Percentiles rank a stretch among this genome's conserved stretches.
These are phyloP conservation scores for Sebastiscus tertius DNA, from an alignment of 2,797 vertebrate genomes.

Conservation along the genomic window DNA sequence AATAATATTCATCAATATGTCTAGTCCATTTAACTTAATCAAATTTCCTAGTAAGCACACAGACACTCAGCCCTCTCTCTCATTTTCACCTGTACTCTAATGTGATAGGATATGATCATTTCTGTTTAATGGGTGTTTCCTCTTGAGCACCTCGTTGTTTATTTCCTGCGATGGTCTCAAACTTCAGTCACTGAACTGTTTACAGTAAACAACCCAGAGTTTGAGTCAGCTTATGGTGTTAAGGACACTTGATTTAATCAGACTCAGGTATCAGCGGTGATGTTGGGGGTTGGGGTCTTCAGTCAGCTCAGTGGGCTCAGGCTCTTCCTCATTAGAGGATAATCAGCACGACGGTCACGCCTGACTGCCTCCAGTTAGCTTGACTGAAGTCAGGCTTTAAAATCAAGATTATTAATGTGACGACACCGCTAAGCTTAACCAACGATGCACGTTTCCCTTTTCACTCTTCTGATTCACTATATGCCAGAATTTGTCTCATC, in stretches of 20 bases:
- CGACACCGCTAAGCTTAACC: background rate
- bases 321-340: conserved; percentile 32
- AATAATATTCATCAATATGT: background rate
- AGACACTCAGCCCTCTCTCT: background rate
- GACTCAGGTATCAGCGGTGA: background rate
- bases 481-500: background rate
- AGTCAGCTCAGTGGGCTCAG: conserved; percentile 4
- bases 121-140: conserved; percentile 27
- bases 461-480: background rate
- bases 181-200: conserved; percentile 3
- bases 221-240: background rate
- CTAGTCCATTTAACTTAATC: background rate
- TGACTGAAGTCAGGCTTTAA: conserved; percentile 22
- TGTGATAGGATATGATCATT: background rate
- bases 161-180: conserved; percentile 23
- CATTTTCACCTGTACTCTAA: background rate
- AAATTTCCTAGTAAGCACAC: background rate
- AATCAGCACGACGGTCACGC: conserved; percentile 21
- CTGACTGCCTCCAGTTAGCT: conserved; percentile 19
- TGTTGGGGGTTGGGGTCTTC: background rate
- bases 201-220: conserved; percentile 27
- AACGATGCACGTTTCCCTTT: background rate
- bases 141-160: background rate
- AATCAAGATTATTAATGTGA: conserved; percentile 6
- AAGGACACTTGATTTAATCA: conserved; percentile 37